Conservation (phyloP, 2,113 vertebrate species). For the Alligator sinensis region DNA sequence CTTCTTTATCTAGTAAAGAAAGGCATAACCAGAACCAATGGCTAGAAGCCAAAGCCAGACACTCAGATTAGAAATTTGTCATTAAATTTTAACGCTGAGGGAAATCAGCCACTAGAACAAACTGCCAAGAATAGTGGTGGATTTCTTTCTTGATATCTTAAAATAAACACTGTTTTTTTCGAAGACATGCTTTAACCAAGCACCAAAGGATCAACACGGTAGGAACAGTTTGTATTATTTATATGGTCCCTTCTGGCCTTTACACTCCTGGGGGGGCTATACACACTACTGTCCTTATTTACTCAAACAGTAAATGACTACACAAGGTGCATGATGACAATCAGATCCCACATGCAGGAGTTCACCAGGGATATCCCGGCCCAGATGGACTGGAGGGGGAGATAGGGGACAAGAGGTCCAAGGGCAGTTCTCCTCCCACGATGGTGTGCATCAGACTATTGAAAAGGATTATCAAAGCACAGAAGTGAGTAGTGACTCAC, state of each 20-base stretch:
- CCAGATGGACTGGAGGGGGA: too few relatives aligned
- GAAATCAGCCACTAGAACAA: too few relatives aligned
- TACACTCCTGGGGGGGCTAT: background rate
- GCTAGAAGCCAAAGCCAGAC: background rate
- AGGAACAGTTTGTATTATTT: background rate
- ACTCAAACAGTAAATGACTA: background rate
- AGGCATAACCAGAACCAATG: background rate
- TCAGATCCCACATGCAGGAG: too few relatives aligned
- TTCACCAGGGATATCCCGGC: too few relatives aligned
- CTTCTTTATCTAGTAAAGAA: too few relatives aligned
- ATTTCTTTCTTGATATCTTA: background rate
- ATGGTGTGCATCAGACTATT: background rate
- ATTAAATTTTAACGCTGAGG: background rate
- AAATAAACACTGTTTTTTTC: background rate
- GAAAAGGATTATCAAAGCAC: background rate
- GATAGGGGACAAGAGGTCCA: background rate
- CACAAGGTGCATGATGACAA: background rate
- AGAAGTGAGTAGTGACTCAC: background rate
- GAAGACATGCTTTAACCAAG: background rate
- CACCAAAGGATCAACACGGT: background rate
- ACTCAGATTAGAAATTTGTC: background rate
- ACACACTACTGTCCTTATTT: rapidly evolving
- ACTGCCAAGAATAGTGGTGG: rapidly evolving
- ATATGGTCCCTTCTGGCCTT: background rate
- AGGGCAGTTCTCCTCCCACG: background rate